These are phyloP conservation scores for Cyrtorhinus lividipennis DNA, from an alignment of 1,140 invertebrate species.

Conservation along the genomic window DNA sequence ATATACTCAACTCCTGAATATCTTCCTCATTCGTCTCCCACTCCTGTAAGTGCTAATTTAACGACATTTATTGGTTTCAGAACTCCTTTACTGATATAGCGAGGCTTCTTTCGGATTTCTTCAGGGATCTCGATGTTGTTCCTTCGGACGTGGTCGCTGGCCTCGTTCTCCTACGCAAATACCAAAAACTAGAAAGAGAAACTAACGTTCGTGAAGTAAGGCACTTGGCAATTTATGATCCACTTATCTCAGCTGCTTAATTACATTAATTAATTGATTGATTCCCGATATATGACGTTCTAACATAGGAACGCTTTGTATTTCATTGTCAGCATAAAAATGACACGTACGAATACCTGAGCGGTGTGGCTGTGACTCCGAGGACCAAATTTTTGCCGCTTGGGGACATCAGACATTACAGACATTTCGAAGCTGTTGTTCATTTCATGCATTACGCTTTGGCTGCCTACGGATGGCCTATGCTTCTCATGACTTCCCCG, in stretches of 20 bases:
- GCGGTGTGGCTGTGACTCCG: constrained; percentile 71
- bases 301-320: too few species aligned
- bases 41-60: too few species aligned
- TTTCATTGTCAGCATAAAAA: constrained; percentile 54
- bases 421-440: constrained; percentile 61
- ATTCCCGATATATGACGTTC: too few species aligned
- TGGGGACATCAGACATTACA: constrained; percentile 54
- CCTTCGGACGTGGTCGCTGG: constrained; percentile 81
- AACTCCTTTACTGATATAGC: constrained; percentile 80
- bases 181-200: constrained; percentile 66
- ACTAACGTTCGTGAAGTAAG: constrained; percentile 60
- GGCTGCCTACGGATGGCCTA: constrained; percentile 81
- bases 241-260: too few species aligned
- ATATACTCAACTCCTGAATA: too few species aligned
- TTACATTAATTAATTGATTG: too few species aligned
- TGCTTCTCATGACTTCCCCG: constrained; percentile 58
- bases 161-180: constrained; percentile 61
- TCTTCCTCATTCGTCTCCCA: too few species aligned
- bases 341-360: constrained; percentile 80
- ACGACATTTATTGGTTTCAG: too few species aligned
- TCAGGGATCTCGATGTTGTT: constrained; percentile 80
- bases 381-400: constrained; percentile 70
- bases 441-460: constrained; percentile 81
- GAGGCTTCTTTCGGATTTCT: constrained; percentile 72
- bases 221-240: too few species aligned